Evolutionary conservation across 2,797 vertebrate genomes (phyloP), one percentile per base, ranked within the genome.

Genomic region (Notolepis coatsorum): DNA sequence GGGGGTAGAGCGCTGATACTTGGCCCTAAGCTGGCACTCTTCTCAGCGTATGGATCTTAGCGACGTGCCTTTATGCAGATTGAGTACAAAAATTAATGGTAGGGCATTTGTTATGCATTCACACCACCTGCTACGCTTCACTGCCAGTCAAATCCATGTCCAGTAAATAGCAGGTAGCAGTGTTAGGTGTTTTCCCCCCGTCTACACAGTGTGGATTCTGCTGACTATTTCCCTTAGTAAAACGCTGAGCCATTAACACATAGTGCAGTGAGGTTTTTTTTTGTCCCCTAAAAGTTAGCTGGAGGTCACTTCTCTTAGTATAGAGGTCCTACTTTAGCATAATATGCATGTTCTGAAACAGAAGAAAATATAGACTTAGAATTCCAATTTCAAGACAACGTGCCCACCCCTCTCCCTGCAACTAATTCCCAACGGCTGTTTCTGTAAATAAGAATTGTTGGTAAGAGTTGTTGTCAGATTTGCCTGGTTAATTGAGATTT

Each of bases 1-100:
- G 54, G 7, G 54, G 66, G 20, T 33, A 57, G 62, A 76, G 62
- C 45, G 80, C 76, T 80, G 82, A 80, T 75, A 72, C 55, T 63
- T n/a, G 48, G 62, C 71, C 71, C 59, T 58, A 28, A n/a, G 33
- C 52, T 31, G 46, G 46, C 63, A 61, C 69, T 53, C 17, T 42
- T 31, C 50, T 25, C 31, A 53, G 65, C 18, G 31, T 62, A 42
- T 65, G 71, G 56, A 59, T 53, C 65, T 24, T 63, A 67, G 77
- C 58, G 66, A 54, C 21, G 51, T 54, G 28, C 69, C 51, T 80
- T 73, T 59, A 78, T 77, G 69, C 78, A 73, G 74, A 70, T 71
- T 50, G 39, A 73, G 56, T 54, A 28, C 43, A 73, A 55, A 79
- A 56, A 48, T 15, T 27, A 64, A 15, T 12, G 49, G 58, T 39